These are phyloP conservation scores for Acanthiza pusilla DNA, from an alignment of 2,797 vertebrate species.

Conservation along the genomic window DNA sequence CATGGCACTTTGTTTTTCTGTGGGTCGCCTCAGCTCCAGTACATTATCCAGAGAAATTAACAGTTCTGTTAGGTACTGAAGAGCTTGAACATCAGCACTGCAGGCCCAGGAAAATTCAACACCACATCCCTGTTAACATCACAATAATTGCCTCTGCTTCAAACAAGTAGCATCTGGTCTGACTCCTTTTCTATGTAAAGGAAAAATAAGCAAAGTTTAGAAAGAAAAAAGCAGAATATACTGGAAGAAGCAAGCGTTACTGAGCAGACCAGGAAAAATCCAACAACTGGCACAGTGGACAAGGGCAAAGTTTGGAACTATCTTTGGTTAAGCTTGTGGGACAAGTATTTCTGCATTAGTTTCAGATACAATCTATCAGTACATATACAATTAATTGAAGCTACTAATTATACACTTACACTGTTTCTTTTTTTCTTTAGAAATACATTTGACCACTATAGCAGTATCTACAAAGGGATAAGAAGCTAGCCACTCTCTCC, in stretches of 20 bases:
- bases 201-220: not conserved
- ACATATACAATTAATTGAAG: not conserved
- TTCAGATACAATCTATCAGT: not conserved
- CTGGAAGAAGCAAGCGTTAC: not conserved
- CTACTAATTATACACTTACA: not conserved
- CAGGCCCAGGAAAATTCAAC: not conserved
- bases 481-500: not conserved
- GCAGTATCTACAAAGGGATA: not conserved
- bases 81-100: not conserved
- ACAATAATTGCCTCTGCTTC: not conserved
- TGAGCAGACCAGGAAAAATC: not conserved
- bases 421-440: not conserved
- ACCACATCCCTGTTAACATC: not conserved
- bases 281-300: not conserved
- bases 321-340: not conserved
- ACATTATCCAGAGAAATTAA: not conserved
- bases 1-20: not conserved
- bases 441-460: not conserved
- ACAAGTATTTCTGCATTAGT: not conserved
- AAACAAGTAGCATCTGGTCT: not conserved
- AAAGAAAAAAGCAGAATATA: not conserved
- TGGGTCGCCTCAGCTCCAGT: not conserved
- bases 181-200: not conserved
- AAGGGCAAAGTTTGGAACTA: not conserved
- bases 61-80: not conserved